Conservation (phyloP, 2,888 invertebrate genomes). For the Thysanoteuthis rhombus region DNA sequence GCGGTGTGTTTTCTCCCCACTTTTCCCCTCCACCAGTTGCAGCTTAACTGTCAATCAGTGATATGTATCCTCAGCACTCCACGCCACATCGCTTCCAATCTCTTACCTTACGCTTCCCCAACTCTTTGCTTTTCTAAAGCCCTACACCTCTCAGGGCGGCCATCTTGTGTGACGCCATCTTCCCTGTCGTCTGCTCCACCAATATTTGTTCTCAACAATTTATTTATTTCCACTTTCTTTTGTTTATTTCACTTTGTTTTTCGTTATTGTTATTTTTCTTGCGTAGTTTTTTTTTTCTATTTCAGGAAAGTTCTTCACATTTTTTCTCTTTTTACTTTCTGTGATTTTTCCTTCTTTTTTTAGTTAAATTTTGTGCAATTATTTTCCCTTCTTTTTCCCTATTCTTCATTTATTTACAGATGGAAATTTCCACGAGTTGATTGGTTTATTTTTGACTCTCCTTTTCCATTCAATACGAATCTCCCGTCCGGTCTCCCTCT, state of each 20-base stretch:
- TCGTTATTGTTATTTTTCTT: neutral
- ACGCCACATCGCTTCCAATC: neutral
- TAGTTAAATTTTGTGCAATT: neutral
- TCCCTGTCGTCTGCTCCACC: neutral
- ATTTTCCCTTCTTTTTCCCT: neutral
- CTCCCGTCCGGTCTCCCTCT: neutral
- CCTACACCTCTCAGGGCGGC: neutral
- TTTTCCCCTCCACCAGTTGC: neutral
- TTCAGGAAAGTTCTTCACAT: neutral
- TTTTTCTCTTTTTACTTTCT: neutral
- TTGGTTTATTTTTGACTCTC: neutral
- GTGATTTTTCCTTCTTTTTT: neutral
- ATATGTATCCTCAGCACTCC: neutral
- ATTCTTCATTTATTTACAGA: neutral
- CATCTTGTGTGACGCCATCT: neutral
- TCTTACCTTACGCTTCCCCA: neutral
- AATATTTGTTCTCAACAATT: neutral
- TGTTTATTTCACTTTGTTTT: neutral
- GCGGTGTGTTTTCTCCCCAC: neutral
- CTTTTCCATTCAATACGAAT: neutral
- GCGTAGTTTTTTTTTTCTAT: neutral
- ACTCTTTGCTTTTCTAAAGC: neutral
- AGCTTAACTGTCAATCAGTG: neutral
- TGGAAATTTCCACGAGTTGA: neutral
- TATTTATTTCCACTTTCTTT: neutral